Percentiles rank a stretch among this genome's conserved stretches.
Conservation (phyloP, 2,888 invertebrate genomes). For the Boloria selene region DNA sequence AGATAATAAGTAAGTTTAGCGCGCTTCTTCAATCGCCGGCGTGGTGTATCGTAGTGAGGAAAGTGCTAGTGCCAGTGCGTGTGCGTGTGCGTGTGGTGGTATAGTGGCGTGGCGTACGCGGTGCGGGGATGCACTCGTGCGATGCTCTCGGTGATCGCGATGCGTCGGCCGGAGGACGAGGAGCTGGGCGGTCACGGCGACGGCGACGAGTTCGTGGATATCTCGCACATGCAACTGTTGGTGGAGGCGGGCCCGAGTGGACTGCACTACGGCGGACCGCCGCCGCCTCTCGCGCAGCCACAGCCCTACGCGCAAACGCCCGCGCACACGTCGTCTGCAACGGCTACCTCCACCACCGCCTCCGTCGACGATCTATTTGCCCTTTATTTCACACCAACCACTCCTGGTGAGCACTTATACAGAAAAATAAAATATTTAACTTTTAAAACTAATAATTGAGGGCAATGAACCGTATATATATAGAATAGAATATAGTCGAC, state of each 20-base stretch:
- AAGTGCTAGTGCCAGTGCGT: conserved; percentile 42
- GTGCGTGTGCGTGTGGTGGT: conserved; percentile 52
- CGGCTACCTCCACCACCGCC: conserved; percentile 74
- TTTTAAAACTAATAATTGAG: too few species aligned
- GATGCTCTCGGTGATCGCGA: conserved; percentile 86
- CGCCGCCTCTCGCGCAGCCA: conserved; percentile 74
- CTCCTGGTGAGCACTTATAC: conserved; percentile 76
- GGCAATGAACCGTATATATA: too few species aligned
- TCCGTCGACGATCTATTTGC: conserved; percentile 90
- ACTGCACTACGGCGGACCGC: conserved; percentile 74
- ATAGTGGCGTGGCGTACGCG: conserved; percentile 61
- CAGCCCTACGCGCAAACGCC: conserved; percentile 66
- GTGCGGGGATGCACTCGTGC: conserved; percentile 78
- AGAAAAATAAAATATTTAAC: background rate
- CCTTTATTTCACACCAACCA: conserved; percentile 86
- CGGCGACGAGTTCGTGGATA: conserved; percentile 91
- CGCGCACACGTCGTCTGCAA: conserved; percentile 54
- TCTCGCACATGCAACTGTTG: conserved; percentile 90
- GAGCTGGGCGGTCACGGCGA: conserved; percentile 77
- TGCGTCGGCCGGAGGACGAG: conserved; percentile 89
- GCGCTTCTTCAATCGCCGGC: conserved; percentile 23
- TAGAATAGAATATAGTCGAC: too few species aligned
- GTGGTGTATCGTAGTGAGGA: conserved; percentile 33
- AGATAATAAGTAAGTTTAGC: conserved; percentile 57
- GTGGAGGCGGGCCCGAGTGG: conserved; percentile 83